A percentile compares a stretch with the other conserved stretches of the same genome.
phyloP scores from a whole-genome alignment of 2,113 vertebrate genomes.

The Tupaia chinensis region DNA sequence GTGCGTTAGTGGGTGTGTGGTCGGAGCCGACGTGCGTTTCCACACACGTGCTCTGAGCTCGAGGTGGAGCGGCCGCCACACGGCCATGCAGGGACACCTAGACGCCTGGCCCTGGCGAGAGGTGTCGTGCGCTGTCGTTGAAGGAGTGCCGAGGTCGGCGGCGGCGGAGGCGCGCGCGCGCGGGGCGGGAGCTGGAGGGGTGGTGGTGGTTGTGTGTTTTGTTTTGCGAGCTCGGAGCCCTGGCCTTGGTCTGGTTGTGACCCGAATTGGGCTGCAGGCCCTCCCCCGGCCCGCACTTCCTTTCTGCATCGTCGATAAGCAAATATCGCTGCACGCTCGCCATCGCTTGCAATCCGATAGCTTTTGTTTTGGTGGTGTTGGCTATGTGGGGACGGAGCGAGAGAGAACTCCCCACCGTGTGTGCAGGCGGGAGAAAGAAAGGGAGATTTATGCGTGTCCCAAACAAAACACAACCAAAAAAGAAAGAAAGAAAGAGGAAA shows the following conservation, averaged over 20 bases:
- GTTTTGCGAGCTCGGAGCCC: constrained; percentile 42
- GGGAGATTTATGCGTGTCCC: constrained; percentile 13
- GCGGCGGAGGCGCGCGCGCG: not conserved
- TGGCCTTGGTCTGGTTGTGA: constrained; percentile 31
- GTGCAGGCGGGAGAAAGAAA: not conserved
- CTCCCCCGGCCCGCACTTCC: not conserved
- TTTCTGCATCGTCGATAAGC: constrained; percentile 64
- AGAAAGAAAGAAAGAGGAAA: too few species aligned
- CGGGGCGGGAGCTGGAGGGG: not conserved
- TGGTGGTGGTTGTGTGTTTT: not conserved
- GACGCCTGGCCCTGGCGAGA: not conserved
- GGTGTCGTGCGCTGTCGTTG: not conserved
- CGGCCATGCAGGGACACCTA: not conserved
- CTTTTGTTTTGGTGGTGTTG: constrained; percentile 69
- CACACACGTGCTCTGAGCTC: constrained; percentile 55
- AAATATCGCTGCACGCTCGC: not conserved
- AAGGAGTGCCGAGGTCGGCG: not conserved
- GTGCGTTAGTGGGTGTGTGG: constrained; percentile 7
- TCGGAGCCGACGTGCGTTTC: not conserved
- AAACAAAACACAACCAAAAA: too few species aligned
- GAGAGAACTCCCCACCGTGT: constrained; percentile 35
- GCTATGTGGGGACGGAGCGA: constrained; percentile 41
- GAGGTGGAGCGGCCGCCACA: not conserved
- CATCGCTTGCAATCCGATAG: constrained; percentile 64
- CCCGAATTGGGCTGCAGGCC: not conserved